These are phyloP conservation scores for Petromus typicus DNA, from an alignment of 2,113 vertebrate species.

Conservation along the genomic window DNA sequence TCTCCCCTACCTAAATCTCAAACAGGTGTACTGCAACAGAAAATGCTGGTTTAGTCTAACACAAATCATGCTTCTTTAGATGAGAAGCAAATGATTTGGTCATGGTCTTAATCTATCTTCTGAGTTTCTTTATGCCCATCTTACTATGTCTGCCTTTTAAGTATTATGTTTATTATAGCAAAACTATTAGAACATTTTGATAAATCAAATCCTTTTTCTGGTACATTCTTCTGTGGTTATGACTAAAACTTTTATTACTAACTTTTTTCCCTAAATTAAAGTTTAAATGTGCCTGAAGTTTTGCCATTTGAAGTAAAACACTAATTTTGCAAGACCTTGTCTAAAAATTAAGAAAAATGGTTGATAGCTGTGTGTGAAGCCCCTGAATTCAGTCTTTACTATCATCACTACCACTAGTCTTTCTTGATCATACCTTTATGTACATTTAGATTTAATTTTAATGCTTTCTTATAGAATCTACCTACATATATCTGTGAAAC, in stretches of 20 bases:
- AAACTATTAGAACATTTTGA: conserved; percentile 16
- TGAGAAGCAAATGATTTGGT: conserved; percentile 7
- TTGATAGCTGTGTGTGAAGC: neutral
- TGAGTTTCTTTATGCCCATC: neutral
- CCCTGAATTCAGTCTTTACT: neutral
- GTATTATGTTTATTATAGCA: neutral
- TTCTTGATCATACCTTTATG: conserved; percentile 16
- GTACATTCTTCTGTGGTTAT: conserved; percentile 22
- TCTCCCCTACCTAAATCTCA: conserved; percentile 12
- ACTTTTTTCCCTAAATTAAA: conserved; percentile 30
- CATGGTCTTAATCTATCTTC: neutral
- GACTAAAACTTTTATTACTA: conserved; percentile 46
- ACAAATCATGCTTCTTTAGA: conserved; percentile 12
- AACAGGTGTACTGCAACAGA: neutral
- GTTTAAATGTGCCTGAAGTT: conserved; percentile 12
- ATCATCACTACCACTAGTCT: neutral
- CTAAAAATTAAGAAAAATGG: neutral
- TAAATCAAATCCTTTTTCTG: conserved; percentile 10
- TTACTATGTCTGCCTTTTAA: conserved; percentile 50
- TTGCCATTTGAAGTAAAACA: conserved; percentile 52
- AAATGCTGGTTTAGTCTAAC: neutral
- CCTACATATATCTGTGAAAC: neutral
- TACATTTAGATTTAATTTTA: conserved; percentile 44
- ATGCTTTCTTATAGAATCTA: conserved; percentile 32
- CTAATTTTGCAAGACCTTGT: neutral